Evolutionary conservation across 2,113 vertebrate genomes (phyloP).

Genomic region (Mastomys coucha): DNA sequence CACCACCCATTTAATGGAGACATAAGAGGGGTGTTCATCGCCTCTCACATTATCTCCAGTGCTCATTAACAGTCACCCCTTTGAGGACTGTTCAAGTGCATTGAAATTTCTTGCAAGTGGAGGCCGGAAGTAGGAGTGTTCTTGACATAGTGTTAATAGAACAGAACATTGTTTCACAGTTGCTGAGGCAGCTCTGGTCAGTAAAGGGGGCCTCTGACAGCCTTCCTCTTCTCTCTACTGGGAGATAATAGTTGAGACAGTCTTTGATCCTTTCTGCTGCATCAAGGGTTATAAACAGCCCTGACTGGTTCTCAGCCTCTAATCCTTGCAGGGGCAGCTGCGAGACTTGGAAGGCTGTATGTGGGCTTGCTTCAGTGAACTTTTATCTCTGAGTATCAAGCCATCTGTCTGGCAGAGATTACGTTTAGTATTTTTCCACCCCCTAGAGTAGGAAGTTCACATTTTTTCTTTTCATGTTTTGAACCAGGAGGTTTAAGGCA

Average conservation of each 20-base stretch:
- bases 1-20: background rate
- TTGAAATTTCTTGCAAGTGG: conserved; percentile 64
- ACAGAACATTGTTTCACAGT: conserved; percentile 59
- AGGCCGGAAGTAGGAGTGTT: conserved; percentile 74
- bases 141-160: conserved; percentile 57
- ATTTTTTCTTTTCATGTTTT: conserved; percentile 73
- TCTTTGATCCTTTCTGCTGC: conserved; percentile 45
- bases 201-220: conserved; percentile 62
- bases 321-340: conserved; percentile 31
- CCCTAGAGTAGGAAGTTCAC: conserved; percentile 57
- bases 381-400: conserved; percentile 63
- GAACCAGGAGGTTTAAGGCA: conserved; percentile 40
- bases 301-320: conserved; percentile 36
- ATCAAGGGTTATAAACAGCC: conserved; percentile 59
- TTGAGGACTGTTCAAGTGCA: conserved; percentile 57
- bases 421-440: background rate
- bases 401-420: conserved; percentile 74
- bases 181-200: conserved; percentile 68
- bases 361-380: conserved; percentile 52
- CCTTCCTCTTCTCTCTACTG: conserved; percentile 36
- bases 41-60: conserved; percentile 34
- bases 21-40: background rate
- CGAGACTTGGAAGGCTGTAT: conserved; percentile 48
- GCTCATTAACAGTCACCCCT: conserved; percentile 52
- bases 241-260: conserved; percentile 50